Conservation (phyloP, 2,797 vertebrate species). For the Chelonia mydas region DNA sequence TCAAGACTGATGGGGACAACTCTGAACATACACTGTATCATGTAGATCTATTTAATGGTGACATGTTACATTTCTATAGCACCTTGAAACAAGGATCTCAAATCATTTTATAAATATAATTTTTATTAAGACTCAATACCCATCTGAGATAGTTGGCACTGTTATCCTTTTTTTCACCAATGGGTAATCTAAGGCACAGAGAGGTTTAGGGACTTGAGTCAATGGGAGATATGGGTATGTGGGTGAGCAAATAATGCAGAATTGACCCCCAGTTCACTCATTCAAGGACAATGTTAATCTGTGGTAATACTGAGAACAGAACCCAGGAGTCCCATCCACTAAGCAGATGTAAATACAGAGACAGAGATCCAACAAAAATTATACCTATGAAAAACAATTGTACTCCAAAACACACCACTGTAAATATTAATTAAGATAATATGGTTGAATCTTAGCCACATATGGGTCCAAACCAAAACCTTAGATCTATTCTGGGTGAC, state of each 20-base stretch:
- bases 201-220: background rate
- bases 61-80: background rate
- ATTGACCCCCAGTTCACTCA: background rate
- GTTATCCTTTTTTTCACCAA: background rate
- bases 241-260: too few relatives aligned
- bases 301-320: background rate
- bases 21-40: background rate
- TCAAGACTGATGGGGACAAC: background rate
- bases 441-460: background rate
- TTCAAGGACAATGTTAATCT: too few relatives aligned
- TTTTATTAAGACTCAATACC: background rate
- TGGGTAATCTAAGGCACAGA: background rate
- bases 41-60: background rate
- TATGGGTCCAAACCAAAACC: background rate
- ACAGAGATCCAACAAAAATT: background rate
- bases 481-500: background rate
- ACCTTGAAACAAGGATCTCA: background rate
- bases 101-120: background rate
- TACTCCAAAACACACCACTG: background rate
- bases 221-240: too few relatives aligned
- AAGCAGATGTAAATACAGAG: too few relatives aligned
- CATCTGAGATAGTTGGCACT: fast-evolving
- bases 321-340: background rate
- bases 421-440: background rate
- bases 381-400: background rate